Percentiles rank a stretch among this genome's conserved stretches.
phyloP scores from a whole-genome alignment of 1,140 invertebrate genomes.

The Druon quercuslanigerum region DNA sequence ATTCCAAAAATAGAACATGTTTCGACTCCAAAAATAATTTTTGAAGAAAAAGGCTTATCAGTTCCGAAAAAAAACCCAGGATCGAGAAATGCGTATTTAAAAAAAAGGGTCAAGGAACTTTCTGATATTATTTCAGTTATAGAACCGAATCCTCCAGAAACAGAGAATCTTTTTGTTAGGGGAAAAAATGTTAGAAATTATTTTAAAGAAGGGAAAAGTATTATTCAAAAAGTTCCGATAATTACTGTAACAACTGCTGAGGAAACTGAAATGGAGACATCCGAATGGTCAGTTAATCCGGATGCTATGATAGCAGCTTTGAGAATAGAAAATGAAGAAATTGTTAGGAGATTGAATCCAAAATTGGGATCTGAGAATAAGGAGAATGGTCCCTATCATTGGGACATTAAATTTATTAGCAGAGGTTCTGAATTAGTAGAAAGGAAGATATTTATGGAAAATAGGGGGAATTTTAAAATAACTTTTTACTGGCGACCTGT shows the following conservation, averaged over 20 bases:
- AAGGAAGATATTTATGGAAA: conserved; percentile 54
- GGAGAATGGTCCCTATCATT: conserved; percentile 16
- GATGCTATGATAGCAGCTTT: conserved; percentile 22
- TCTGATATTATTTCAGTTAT: not conserved
- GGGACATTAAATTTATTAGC: conserved; percentile 53
- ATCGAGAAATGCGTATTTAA: not conserved
- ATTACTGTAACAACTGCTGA: conserved; percentile 62
- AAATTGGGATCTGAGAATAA: conserved; percentile 46
- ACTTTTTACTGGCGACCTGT: conserved; percentile 9
- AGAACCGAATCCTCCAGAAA: conserved; percentile 60
- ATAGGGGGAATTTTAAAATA: conserved; percentile 52
- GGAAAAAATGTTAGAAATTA: not conserved
- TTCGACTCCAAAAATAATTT: not conserved
- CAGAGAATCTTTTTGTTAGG: not conserved
- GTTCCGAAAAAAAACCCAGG: too few species aligned
- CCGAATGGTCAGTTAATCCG: not conserved
- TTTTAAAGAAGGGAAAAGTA: not conserved
- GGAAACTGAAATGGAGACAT: conserved; percentile 31
- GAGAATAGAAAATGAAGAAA: conserved; percentile 42
- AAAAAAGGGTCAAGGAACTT: not conserved
- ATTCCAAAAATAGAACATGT: not conserved
- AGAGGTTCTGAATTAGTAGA: not conserved
- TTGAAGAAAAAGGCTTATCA: conserved; percentile 28
- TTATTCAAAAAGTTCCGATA: not conserved
- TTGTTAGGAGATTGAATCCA: conserved; percentile 63